phyloP scores from a whole-genome alignment of 2,797 vertebrate genomes.

The Aeoliscus strigatus region DNA sequence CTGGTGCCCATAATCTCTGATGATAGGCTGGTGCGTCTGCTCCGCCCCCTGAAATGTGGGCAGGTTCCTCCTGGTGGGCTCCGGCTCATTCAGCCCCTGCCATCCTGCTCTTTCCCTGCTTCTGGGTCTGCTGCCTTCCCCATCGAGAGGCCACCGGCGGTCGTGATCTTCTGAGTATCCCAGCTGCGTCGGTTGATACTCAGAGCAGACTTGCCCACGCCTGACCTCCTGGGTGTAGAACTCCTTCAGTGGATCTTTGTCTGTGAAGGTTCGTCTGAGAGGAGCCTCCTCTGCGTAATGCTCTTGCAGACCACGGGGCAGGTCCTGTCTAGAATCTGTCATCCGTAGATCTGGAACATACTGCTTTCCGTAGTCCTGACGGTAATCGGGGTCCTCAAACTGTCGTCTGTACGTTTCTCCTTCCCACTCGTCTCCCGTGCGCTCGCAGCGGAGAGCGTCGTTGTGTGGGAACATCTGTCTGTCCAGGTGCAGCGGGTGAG shows the following conservation, averaged over 20 bases:
- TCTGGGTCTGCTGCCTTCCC: conserved; percentile 22
- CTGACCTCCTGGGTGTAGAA: conserved; percentile 49
- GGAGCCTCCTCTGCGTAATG: conserved; percentile 24
- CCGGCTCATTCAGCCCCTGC: conserved; percentile 25
- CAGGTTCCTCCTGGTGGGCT: conserved; percentile 26
- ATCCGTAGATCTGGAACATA: conserved; percentile 19
- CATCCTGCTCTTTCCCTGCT: conserved; percentile 15
- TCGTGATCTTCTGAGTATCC: conserved; percentile 3
- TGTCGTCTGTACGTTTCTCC: conserved; percentile 17
- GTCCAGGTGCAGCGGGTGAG: conserved; percentile 8
- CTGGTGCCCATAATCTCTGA: conserved; percentile 44
- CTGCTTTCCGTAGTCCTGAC: conserved; percentile 10
- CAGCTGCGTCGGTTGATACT: conserved; percentile 4
- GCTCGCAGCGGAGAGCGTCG: conserved; percentile 1
- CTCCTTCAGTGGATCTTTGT: conserved; percentile 36
- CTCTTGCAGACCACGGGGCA: neutral
- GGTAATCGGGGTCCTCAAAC: conserved; percentile 13
- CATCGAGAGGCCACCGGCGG: conserved; percentile 29
- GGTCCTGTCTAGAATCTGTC: conserved; percentile 15
- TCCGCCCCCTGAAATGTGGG: conserved; percentile 10
- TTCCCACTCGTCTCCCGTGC: conserved; percentile 13
- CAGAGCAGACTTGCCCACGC: conserved; percentile 10
- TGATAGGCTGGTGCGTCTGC: conserved; percentile 4
- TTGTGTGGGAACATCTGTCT: conserved; percentile 6
- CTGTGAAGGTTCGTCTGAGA: conserved; percentile 29